Evolutionary conservation across 2,888 invertebrate species (phyloP).

Genomic region (Minunthozetes semirufus): DNA sequence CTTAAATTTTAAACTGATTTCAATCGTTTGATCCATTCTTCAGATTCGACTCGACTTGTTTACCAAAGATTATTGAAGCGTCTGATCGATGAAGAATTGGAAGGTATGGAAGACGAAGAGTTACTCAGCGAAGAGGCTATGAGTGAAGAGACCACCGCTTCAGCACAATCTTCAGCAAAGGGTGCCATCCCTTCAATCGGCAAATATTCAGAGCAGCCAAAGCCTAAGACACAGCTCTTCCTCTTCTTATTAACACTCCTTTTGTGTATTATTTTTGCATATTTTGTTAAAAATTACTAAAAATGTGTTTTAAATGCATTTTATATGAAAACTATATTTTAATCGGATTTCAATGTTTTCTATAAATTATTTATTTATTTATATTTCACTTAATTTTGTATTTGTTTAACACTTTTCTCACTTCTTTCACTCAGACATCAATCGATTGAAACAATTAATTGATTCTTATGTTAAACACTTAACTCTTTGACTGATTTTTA

Average conservation of each 20-base stretch:
- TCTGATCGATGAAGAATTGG: neutral
- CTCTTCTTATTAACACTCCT: conserved; percentile 6
- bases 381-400: too few relatives aligned
- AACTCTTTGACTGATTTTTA: too few relatives aligned
- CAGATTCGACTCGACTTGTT: neutral
- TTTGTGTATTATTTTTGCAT: conserved; percentile 9
- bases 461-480: too few relatives aligned
- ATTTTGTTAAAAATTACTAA: neutral
- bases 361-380: too few relatives aligned
- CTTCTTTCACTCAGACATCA: too few relatives aligned
- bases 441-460: too few relatives aligned
- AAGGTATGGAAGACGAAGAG: neutral
- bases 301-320: neutral
- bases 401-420: too few relatives aligned
- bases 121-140: neutral
- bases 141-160: neutral
- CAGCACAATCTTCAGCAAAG: neutral
- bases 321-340: too few relatives aligned
- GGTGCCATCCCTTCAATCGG: neutral
- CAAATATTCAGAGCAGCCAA: too few relatives aligned
- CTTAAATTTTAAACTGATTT: neutral
- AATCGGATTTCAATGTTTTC: too few relatives aligned
- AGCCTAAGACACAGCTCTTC: neutral
- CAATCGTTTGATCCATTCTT: neutral
- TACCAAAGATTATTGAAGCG: conserved; percentile 7